These are phyloP conservation scores for Tyto alba DNA, from an alignment of 2,113 vertebrate species.

Conservation along the genomic window DNA sequence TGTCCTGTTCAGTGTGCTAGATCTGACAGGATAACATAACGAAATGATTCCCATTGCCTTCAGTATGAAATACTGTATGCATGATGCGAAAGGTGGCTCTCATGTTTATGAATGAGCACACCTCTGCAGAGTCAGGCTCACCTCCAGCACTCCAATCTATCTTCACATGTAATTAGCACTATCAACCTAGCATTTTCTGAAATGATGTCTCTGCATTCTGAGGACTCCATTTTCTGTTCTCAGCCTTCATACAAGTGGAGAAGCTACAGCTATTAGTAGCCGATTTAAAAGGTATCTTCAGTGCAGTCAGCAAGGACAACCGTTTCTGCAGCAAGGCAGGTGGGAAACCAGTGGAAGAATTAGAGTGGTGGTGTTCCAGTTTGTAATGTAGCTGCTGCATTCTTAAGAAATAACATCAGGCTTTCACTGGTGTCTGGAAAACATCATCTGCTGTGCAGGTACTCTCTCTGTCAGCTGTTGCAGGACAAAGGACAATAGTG, in stretches of 20 bases:
- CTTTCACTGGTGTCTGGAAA: slow-evolving; percentile 22
- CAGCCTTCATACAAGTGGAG: not conserved
- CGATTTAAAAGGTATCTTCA: not conserved
- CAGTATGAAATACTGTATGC: not conserved
- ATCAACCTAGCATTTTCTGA: not conserved
- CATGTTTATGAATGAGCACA: not conserved
- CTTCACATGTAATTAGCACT: not conserved
- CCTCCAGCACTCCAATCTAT: not conserved
- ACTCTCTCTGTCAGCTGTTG: slow-evolving; percentile 17
- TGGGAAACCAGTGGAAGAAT: not conserved
- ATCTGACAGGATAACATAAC: not conserved
- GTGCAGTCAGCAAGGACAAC: not conserved
- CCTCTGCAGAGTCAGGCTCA: not conserved
- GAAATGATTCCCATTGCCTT: not conserved
- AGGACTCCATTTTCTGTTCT: not conserved
- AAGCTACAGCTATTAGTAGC: not conserved
- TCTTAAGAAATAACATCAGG: slow-evolving; percentile 47
- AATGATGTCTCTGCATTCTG: not conserved
- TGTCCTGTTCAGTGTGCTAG: not conserved
- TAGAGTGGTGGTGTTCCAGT: not conserved
- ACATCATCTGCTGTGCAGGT: slow-evolving; percentile 42
- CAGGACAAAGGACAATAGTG: slow-evolving; percentile 39
- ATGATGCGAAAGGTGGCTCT: not conserved
- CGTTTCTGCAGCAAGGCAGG: not conserved
- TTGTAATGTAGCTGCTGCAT: slow-evolving; percentile 2